phyloP scores from a whole-genome alignment of 2,888 invertebrate genomes.

The Machimus atricapillus region DNA sequence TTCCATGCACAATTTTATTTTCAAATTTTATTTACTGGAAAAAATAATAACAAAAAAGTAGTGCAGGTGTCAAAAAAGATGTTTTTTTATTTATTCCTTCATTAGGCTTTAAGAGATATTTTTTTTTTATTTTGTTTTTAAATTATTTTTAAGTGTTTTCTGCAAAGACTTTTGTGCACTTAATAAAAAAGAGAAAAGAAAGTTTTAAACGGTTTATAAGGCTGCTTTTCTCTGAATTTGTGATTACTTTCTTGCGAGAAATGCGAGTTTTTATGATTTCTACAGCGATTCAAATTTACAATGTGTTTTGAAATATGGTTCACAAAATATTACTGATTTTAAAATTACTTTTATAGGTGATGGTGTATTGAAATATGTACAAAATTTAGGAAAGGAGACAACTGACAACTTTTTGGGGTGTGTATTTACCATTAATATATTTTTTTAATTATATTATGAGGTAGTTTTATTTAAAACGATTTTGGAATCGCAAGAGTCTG shows the following conservation, averaged over 20 bases:
- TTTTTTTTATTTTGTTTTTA: background rate
- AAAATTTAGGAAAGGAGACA: background rate
- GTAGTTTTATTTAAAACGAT: background rate
- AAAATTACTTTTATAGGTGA: background rate
- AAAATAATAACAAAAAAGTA: slow-evolving; percentile 36
- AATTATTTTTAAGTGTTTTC: slow-evolving; percentile 3
- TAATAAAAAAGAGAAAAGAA: background rate
- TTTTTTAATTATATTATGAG: background rate
- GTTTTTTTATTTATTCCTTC: slow-evolving; percentile 46
- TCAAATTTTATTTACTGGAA: background rate
- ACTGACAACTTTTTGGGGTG: background rate
- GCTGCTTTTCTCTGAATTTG: slow-evolving; percentile 16
- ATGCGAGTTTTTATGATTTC: background rate
- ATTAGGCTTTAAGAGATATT: background rate
- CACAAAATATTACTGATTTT: background rate
- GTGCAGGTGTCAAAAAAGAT: slow-evolving; percentile 50
- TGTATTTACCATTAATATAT: background rate
- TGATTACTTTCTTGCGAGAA: background rate
- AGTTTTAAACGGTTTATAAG: background rate
- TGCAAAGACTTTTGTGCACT: background rate
- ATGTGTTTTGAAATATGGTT: background rate
- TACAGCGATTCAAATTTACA: background rate
- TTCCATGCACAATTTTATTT: background rate
- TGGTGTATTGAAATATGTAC: background rate
- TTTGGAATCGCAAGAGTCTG: background rate